These are phyloP conservation scores for Cordilura impudica DNA, from an alignment of 2,888 invertebrate genomes.

Conservation along the genomic window DNA sequence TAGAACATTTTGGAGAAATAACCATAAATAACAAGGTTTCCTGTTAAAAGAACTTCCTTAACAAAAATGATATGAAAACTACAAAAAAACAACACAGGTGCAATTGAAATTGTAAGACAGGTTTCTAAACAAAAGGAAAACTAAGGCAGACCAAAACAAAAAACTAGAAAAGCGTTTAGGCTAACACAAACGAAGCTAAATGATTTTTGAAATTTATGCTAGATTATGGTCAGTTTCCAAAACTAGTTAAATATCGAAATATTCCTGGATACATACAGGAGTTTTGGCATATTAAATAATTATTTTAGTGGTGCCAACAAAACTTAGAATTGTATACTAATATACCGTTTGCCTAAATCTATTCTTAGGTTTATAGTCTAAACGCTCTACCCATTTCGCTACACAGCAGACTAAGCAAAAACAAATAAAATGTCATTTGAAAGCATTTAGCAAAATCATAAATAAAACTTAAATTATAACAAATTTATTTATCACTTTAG, in stretches of 20 bases:
- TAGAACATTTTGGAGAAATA: slow-evolving; percentile 11
- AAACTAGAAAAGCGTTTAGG: neutral
- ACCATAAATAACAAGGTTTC: slow-evolving; percentile 54
- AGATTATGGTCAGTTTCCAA: no score
- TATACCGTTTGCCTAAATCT: no score
- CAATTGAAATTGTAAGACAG: slow-evolving; percentile 50
- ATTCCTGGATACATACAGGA: no score
- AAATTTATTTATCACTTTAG: slow-evolving; percentile 56
- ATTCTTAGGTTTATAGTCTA: no score
- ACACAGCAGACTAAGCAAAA: neutral
- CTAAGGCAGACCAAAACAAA: neutral
- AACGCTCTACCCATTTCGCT: neutral
- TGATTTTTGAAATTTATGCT: no score
- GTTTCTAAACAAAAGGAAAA: slow-evolving; percentile 25
- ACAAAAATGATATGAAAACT: neutral
- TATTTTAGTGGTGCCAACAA: no score
- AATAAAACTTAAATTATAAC: slow-evolving; percentile 37
- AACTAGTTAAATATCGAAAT: no score
- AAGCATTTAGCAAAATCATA: neutral
- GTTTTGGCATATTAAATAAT: no score
- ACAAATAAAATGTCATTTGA: slow-evolving; percentile 35
- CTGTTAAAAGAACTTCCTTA: slow-evolving; percentile 42
- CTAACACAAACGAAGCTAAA: neutral
- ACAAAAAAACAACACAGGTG: slow-evolving; percentile 47
- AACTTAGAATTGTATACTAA: neutral